These are phyloP conservation scores for Amphilophus citrinellus DNA, from an alignment of 2,113 vertebrate genomes.

Conservation along the genomic window DNA sequence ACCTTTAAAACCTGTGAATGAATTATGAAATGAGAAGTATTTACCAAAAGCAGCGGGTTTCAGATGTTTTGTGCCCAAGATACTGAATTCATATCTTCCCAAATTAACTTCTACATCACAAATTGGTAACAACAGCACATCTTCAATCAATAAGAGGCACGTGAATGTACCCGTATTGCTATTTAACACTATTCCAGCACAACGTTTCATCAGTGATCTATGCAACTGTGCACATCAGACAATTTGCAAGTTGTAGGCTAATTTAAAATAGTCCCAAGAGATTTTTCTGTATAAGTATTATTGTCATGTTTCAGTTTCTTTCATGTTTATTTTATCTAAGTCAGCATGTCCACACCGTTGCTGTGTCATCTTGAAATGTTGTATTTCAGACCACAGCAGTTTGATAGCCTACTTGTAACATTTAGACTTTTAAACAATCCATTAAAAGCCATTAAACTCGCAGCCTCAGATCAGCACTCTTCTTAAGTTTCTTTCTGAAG, in stretches of 20 bases:
- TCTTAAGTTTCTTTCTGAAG: neutral
- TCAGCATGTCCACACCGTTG: neutral
- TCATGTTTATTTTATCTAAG: neutral
- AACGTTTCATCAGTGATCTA: too few relatives aligned
- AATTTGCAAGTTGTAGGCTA: too few relatives aligned
- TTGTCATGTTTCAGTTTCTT: too few relatives aligned
- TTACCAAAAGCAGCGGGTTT: neutral
- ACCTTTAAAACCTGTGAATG: conserved; percentile 49
- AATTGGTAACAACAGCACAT: neutral
- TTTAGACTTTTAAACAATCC: neutral
- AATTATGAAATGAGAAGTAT: neutral
- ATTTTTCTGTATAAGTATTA: too few relatives aligned
- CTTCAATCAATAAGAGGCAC: too few relatives aligned
- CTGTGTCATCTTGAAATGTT: neutral
- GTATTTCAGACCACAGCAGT: neutral
- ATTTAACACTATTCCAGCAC: too few relatives aligned
- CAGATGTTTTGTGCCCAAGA: neutral
- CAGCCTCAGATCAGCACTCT: neutral
- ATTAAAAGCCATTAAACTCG: neutral
- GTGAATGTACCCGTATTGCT: neutral
- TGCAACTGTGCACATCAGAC: too few relatives aligned
- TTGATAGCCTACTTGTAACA: neutral
- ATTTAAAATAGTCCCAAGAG: too few relatives aligned
- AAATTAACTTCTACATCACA: too few relatives aligned
- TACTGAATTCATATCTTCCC: neutral